Conservation (phyloP, 2,113 vertebrate genomes). For the Phoenicopterus ruber region DNA sequence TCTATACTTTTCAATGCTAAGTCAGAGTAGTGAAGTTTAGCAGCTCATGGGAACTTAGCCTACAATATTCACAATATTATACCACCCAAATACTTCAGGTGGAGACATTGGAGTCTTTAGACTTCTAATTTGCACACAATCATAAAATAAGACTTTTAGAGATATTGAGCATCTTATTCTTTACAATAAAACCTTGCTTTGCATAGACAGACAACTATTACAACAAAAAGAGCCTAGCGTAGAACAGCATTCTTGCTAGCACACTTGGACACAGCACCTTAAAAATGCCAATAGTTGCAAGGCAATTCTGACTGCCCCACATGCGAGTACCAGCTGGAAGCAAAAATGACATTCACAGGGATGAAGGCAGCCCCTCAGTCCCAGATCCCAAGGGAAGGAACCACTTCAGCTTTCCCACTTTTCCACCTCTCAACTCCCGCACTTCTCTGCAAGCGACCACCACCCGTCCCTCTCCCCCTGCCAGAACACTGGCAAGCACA, state of each 20-base stretch:
- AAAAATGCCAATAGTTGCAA: not conserved
- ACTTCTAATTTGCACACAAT: not conserved
- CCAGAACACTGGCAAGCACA: not conserved
- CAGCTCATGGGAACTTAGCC: not conserved
- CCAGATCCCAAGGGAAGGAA: not conserved
- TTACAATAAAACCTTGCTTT: not conserved
- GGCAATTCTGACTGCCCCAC: not conserved
- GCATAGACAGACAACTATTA: not conserved
- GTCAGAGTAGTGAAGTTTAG: not conserved
- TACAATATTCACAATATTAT: not conserved
- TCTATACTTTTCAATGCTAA: not conserved
- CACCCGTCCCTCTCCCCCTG: not conserved
- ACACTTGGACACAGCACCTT: not conserved
- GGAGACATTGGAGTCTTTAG: not conserved
- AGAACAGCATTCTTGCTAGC: not conserved
- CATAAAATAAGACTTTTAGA: not conserved
- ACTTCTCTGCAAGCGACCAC: not conserved
- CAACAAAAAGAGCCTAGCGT: not conserved
- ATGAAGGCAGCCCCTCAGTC: not conserved
- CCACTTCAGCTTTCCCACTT: not conserved
- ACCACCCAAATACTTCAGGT: not conserved
- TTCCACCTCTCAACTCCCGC: not conserved
- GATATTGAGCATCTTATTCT: not conserved
- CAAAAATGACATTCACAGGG: fast-evolving
- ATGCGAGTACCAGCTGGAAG: fast-evolving